Conservation (phyloP, 2,888 invertebrate species). For the Stomorhina lunata region DNA sequence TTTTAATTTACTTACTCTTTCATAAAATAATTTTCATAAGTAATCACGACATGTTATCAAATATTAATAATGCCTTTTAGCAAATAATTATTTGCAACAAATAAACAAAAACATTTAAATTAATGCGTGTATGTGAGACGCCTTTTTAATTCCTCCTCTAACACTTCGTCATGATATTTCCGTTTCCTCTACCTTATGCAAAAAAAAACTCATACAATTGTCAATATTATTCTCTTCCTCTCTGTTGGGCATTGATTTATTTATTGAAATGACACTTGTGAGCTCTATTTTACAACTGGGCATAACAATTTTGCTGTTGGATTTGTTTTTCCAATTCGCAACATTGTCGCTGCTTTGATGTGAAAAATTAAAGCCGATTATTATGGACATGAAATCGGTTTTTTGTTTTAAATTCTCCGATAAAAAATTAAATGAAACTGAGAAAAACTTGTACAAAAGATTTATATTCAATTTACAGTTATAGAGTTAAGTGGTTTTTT, state of each 20-base stretch:
- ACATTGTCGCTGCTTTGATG: background rate
- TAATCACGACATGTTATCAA: conserved; percentile 2
- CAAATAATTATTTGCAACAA: background rate
- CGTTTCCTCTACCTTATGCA: background rate
- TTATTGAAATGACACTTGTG: conserved; percentile 2
- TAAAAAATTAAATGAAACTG: background rate
- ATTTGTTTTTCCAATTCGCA: background rate
- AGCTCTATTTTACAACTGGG: background rate
- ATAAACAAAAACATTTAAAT: background rate
- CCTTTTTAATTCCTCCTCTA: background rate
- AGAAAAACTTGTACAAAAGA: background rate
- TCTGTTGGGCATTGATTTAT: background rate
- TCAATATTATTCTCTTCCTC: no score
- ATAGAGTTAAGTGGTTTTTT: background rate
- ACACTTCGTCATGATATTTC: background rate
- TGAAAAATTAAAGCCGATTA: background rate
- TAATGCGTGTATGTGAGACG: background rate
- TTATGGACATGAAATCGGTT: background rate
- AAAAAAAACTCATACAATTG: no score
- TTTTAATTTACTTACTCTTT: background rate
- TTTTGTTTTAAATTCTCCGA: background rate
- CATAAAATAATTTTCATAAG: background rate
- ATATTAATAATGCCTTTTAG: background rate
- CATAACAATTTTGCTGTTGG: background rate
- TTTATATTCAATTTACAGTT: background rate